A percentile compares a stretch with the other conserved stretches of the same genome.
Conservation (phyloP, 2,888 invertebrate species). For the Eucera pruinosa region DNA sequence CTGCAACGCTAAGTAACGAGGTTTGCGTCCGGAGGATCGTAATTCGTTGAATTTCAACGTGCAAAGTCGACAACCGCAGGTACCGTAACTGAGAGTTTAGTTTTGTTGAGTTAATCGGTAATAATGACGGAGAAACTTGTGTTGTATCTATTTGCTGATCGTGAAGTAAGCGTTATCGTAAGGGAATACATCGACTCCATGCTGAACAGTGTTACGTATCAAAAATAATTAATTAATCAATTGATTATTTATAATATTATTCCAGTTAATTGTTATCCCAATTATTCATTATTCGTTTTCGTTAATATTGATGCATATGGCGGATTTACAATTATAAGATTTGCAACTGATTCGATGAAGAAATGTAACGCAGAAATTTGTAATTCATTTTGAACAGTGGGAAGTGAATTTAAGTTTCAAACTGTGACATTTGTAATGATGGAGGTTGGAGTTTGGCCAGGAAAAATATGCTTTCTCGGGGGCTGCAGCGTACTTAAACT, state of each 20-base stretch:
- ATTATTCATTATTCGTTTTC: too few relatives aligned
- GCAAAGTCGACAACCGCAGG: background rate
- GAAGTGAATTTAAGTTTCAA: background rate
- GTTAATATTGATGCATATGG: too few relatives aligned
- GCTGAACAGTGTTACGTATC: too few relatives aligned
- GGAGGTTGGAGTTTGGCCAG: background rate
- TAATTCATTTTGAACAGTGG: too few relatives aligned
- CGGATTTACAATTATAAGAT: too few relatives aligned
- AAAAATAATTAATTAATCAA: too few relatives aligned
- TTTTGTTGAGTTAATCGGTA: conserved; percentile 14
- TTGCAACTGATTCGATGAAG: too few relatives aligned
- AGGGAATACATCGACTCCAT: too few relatives aligned
- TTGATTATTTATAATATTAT: too few relatives aligned
- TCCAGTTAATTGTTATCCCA: too few relatives aligned
- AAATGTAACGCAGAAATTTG: too few relatives aligned
- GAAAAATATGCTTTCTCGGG: background rate
- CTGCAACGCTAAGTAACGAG: conserved; percentile 6
- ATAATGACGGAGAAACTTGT: background rate
- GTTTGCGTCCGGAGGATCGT: background rate
- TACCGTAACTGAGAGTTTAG: background rate
- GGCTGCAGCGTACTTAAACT: background rate
- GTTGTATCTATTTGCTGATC: background rate
- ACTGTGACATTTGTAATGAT: background rate
- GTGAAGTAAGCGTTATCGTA: too few relatives aligned
- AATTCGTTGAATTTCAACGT: conserved; percentile 3